Evolutionary conservation across 2,888 invertebrate genomes (phyloP).

Genomic region (Julus scandinavius): DNA sequence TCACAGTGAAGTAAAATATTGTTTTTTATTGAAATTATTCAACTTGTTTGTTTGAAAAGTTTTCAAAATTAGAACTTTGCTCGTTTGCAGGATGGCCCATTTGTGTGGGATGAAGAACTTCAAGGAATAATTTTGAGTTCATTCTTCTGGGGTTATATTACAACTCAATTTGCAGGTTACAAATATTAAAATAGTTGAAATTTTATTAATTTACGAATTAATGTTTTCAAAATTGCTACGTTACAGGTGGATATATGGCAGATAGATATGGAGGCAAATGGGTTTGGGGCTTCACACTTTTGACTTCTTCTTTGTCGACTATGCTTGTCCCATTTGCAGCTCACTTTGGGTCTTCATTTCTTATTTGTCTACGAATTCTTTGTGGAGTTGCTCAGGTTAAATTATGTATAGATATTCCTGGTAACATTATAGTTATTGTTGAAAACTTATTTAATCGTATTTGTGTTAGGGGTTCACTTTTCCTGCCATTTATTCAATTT

Average conservation of each 20-base stretch:
- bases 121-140: constrained; percentile 66
- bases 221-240: background rate
- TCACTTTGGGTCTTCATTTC: background rate
- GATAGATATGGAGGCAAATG: constrained; percentile 45
- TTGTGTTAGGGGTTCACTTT: constrained; percentile 69
- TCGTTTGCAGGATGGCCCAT: constrained; percentile 43
- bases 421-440: no score
- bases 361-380: background rate
- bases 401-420: no score
- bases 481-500: constrained; percentile 75
- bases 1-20: background rate
- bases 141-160: constrained; percentile 92
- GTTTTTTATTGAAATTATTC: background rate
- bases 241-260: background rate
- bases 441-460: background rate
- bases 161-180: constrained; percentile 75
- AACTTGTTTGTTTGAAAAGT: background rate
- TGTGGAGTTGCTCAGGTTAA: background rate
- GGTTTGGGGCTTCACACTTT: constrained; percentile 16
- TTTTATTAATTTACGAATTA: background rate
- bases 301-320: constrained; percentile 7
- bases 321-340: constrained; percentile 12
- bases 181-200: background rate
- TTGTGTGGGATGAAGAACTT: constrained; percentile 50
- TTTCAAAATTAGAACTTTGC: background rate